Evolutionary conservation across 2,797 vertebrate species (phyloP).

Genomic region (Pseudochirops cupreus): DNA sequence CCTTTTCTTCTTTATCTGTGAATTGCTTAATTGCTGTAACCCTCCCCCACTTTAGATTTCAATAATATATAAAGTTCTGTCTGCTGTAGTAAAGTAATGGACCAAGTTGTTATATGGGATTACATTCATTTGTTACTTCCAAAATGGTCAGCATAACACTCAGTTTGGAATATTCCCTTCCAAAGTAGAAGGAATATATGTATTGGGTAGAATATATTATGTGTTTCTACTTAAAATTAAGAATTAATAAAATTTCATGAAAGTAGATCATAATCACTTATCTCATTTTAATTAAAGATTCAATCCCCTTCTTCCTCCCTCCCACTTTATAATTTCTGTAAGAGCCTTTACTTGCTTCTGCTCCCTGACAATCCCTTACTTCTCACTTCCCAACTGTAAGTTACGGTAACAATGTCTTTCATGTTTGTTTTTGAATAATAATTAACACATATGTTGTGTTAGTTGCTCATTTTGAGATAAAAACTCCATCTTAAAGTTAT

Average conservation of each 20-base stretch:
- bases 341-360: background rate
- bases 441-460: background rate
- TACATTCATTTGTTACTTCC: background rate
- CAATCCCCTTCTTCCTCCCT: background rate
- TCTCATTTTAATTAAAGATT: background rate
- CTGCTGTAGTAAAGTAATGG: background rate
- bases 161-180: background rate
- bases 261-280: background rate
- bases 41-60: background rate
- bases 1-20: too few species aligned
- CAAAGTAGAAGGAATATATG: background rate
- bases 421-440: background rate
- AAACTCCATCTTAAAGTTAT: background rate
- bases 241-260: background rate
- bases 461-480: background rate
- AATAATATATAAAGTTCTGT: background rate
- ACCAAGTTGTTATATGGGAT: background rate
- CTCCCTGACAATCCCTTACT: background rate
- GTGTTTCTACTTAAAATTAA: background rate
- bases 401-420: background rate
- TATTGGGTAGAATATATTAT: background rate
- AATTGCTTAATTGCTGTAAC: background rate
- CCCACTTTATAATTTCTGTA: background rate
- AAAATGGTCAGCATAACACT: background rate
- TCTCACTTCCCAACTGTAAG: background rate